Evolutionary conservation across 2,797 vertebrate genomes (phyloP), one percentile per base, ranked within the genome.

Genomic region (Pteronotus mesoamericanus): DNA sequence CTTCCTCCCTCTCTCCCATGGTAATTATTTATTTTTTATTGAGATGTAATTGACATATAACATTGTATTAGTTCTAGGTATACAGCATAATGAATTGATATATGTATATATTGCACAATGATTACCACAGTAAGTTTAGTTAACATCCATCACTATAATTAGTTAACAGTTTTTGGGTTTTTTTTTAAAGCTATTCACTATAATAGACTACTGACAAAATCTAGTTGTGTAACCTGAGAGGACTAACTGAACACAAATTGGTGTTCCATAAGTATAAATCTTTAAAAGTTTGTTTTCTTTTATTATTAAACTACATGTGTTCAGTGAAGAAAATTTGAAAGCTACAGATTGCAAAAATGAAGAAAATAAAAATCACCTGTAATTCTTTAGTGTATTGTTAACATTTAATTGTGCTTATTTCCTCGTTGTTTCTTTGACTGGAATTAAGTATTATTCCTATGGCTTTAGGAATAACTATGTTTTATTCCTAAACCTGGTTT

Each of bases 271-370:
- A 22, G 87, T 82, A 82, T 0, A 68, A 69, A 7, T n/a, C n/a
- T 96, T 87, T 61, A 79, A 84, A 84, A 69, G 34, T 87, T 75
- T 83, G 83, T 89, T 94, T 94, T 4, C n/a, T 75, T 80, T 86
- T 84, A 39, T 75, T 88, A 44, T 74, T 79, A 84, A 90, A 75
- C 19, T 64, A 26, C 57, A 2, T 48, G 6, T 94, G 74, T 77
- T 91, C 1, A 16, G 21, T 69, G 26, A 91, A 80, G 82, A 87
- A 95, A 90, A 84, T 68, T 11, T 91, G 80, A 82, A 94, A 93
- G 26, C 53, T 64, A 22, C 15, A 37, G 34, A 42, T 77, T 85
- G 21, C 72, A 83, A 55, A 77, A 83, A 79, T 15, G 22, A 83
- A 78, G n/a, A 66, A 92, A 80, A 75, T 80, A 53, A 82, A 94